Conservation (phyloP, 2,797 vertebrate species). For the Momotus momota region DNA sequence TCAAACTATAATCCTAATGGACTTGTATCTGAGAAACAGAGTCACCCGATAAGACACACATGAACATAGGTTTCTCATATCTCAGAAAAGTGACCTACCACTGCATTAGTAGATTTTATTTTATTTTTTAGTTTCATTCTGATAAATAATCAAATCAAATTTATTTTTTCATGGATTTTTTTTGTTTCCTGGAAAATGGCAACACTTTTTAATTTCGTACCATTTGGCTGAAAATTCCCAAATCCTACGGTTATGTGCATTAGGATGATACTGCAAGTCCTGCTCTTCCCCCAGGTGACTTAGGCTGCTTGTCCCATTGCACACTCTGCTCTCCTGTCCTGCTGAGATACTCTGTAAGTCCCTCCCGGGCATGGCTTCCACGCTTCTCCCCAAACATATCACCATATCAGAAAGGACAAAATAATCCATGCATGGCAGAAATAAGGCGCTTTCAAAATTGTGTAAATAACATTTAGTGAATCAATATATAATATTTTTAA, state of each 20-base stretch:
- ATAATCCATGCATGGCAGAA: neutral
- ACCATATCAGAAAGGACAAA: neutral
- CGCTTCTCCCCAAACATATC: neutral
- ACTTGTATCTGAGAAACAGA: neutral
- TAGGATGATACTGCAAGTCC: neutral
- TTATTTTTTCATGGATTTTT: neutral
- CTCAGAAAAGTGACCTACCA: neutral
- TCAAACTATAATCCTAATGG: neutral
- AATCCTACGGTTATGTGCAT: neutral
- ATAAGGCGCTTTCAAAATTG: accelerated
- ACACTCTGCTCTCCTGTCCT: neutral
- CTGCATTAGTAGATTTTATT: neutral
- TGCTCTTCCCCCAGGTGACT: neutral
- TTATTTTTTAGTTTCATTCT: neutral
- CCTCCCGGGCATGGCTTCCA: accelerated
- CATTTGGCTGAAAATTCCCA: neutral
- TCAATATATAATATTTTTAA: neutral
- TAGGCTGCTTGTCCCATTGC: neutral
- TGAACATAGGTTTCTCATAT: neutral
- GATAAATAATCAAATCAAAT: neutral
- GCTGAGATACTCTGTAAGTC: neutral
- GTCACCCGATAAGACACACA: accelerated
- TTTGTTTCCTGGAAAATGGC: neutral
- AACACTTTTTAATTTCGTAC: neutral
- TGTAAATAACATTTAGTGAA: neutral